Evolutionary conservation across 2,797 vertebrate species (phyloP), one percentile per base, ranked within the genome.

Genomic region (Rhyacichthys aspro): DNA sequence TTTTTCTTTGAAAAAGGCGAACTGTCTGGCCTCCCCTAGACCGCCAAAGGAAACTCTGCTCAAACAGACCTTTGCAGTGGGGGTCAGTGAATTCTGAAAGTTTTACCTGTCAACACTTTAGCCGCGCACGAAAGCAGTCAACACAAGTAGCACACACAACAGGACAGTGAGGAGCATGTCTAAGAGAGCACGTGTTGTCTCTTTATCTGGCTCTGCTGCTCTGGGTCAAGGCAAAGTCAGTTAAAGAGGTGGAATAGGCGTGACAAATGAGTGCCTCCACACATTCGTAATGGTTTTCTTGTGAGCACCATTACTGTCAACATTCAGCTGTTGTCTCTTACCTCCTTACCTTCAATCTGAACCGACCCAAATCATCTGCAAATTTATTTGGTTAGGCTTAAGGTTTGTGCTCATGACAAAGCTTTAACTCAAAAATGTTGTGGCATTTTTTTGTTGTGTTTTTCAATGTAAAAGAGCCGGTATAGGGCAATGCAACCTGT

Each of bases 1-100:
- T 71, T 70, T 70, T 63, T 62, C 72, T 70, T 70, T 63, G 41
- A 71, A 47, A 63, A 45, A 59, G 61, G 60, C 67, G 84, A 80
- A 67, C 59, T 59, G 42, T 44, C 19, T 58, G 15, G 16, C 43
- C 17, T 19, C 38, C 55, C 23, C 9, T 11, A 14, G 47, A 65
- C 28, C 17, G 71, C 63, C 54, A 64, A 74, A 28, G 42, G 46
- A 66, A 82, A 76, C 41, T 59, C 37, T 33, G 48, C 52, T 52
- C 8, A 10, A 55, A 44, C 15, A 55, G 44, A 45, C 45, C 58
- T 43, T 11, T 41, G 58, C 37, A 67, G 15, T 43, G 23, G 39
- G 59, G 68, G 49, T 14, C 49, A 7, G 48, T 9, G 10, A 34
- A 32, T 61, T 43, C 11, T 63, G 53, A 44, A 55, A 16, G 33